Conservation (phyloP, 2,797 vertebrate species). For the Cossypha caffra region DNA sequence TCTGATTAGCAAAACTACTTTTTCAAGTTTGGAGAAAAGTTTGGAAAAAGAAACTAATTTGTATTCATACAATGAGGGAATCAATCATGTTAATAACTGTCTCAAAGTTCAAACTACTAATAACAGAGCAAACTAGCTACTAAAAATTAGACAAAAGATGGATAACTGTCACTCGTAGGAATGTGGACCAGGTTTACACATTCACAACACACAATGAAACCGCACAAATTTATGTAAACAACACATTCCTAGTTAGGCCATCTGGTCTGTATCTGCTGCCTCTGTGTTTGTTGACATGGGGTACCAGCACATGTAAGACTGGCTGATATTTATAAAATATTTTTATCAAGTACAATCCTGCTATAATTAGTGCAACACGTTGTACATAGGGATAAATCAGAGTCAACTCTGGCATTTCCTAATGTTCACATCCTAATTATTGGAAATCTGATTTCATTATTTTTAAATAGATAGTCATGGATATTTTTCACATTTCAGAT, state of each 20-base stretch:
- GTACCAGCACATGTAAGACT: not conserved
- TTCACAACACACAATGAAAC: constrained; percentile 10
- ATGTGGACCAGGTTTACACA: not conserved
- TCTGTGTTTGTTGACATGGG: constrained; percentile 11
- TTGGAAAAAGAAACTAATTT: not conserved
- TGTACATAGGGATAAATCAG: not conserved
- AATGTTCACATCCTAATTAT: not conserved
- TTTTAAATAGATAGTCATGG: not conserved
- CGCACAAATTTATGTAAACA: not conserved
- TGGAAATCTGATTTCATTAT: not conserved
- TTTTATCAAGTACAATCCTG: constrained; percentile 22
- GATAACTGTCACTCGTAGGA: not conserved
- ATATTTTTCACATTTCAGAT: not conserved
- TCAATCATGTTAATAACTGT: not conserved
- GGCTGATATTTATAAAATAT: constrained; percentile 40
- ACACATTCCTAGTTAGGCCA: not conserved
- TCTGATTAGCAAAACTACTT: not conserved
- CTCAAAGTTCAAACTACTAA: not conserved
- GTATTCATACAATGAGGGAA: not conserved
- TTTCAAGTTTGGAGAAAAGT: not conserved
- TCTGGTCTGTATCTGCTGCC: constrained; percentile 6
- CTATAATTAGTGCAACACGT: not conserved
- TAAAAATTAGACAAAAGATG: not conserved
- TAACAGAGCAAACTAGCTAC: not conserved
- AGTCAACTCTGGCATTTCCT: not conserved